Evolutionary conservation across 37 sponge, comb jelly and placozoan species (phyloP), one percentile per base, ranked within the genome.

Genomic region (Sycon ciliatum): DNA sequence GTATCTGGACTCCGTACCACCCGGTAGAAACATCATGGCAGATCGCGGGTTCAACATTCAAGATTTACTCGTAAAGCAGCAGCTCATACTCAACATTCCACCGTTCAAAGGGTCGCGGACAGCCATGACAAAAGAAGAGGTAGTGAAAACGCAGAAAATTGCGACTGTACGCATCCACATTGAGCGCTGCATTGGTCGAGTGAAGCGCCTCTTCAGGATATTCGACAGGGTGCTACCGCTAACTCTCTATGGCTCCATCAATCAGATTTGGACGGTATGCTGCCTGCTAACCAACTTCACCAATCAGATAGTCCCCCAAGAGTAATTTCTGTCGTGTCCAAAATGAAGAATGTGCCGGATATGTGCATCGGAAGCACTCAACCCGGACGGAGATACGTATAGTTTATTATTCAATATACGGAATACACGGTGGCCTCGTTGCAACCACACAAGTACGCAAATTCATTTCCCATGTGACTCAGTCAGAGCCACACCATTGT

Each of bases 31-130:
- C 39, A 49, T 82, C 1, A 82, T 82, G 83, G 78, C 78, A 23
- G 83, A 82, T 49, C 33, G 78, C 35, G 83, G 83, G 4, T 77
- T 82, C 56, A 74, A 82, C 68, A 82, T 82, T 30, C 39, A 82
- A 42, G 83, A 76, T 23, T 73, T 73, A 53, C 68, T 82, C 3
- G 24, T 66, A 7, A 33, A 29, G 38, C 39, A 79, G 36, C 74
- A 69, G 31, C 78, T 82, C 3, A 64, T 46, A 56, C 32, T 82
- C 20, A 82, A 76, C 36, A 82, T 82, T 28, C 83, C 83, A 37
- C 83, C 83, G n/a, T 82, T 82, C 55, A 76, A 68, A 28, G 75
- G 76, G 6, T 76, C 76, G 13, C n/a, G 72, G 53, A 26, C 63
- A 29, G 77, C 76, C 55, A 57, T 84, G 4, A 64, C 80, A 54